These are phyloP conservation scores for Caenorhabditis remanei DNA, from an alignment of 1,140 invertebrate species.

Conservation along the genomic window DNA sequence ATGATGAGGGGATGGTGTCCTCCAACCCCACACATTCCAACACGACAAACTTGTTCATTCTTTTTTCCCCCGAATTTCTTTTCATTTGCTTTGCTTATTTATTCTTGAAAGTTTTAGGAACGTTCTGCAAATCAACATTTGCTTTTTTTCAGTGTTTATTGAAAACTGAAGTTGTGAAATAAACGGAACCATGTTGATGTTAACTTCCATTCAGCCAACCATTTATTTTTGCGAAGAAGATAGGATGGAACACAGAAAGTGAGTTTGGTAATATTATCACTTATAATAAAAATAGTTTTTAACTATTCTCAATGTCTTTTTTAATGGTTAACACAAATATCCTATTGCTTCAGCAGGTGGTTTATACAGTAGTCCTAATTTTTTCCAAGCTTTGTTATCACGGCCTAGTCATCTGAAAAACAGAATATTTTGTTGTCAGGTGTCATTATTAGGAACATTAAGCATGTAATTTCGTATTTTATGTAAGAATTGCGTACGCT, in stretches of 20 bases:
- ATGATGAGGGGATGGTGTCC: constrained; percentile 51
- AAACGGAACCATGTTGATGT: constrained; percentile 16
- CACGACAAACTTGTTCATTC: constrained; percentile 41
- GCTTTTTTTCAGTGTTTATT: background rate
- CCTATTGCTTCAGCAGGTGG: too few species aligned
- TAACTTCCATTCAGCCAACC: constrained; percentile 12
- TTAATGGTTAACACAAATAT: too few species aligned
- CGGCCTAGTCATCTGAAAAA: too few species aligned
- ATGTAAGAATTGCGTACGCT: too few species aligned
- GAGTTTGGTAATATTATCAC: background rate
- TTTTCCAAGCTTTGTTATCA: too few species aligned
- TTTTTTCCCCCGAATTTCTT: background rate
- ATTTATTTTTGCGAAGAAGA: background rate
- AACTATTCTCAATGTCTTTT: too few species aligned
- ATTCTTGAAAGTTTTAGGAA: too few species aligned
- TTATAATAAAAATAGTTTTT: too few species aligned
- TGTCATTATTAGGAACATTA: too few species aligned
- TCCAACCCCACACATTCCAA: background rate
- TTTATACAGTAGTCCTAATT: too few species aligned
- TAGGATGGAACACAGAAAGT: background rate
- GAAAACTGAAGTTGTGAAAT: background rate
- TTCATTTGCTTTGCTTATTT: background rate
- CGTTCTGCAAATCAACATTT: background rate
- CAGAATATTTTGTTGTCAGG: too few species aligned
- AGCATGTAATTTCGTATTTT: too few species aligned